Percentiles rank a stretch among this genome's conserved stretches.
phyloP scores from a whole-genome alignment of 2,113 vertebrate genomes.

The Oreotrochilus melanogaster region DNA sequence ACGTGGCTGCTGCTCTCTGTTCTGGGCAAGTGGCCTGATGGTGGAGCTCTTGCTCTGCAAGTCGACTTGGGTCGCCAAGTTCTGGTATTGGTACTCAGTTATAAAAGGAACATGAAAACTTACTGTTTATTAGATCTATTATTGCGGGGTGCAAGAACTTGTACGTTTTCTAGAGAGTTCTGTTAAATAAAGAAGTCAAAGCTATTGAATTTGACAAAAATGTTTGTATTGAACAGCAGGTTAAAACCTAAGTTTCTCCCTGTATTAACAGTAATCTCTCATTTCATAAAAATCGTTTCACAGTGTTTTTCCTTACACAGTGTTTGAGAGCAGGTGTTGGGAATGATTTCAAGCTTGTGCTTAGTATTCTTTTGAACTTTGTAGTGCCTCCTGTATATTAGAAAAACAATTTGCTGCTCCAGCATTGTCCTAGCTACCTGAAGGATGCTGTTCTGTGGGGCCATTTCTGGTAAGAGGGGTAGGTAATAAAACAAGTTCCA shows the following conservation, averaged over 20 bases:
- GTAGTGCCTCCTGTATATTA: background rate
- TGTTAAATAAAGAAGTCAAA: background rate
- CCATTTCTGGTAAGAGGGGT: background rate
- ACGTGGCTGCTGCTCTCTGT: background rate
- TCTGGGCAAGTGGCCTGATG: background rate
- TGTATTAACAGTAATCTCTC: background rate
- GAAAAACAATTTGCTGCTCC: background rate
- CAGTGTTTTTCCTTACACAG: background rate
- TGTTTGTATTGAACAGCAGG: background rate
- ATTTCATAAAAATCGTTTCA: background rate
- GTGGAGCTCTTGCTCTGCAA: background rate
- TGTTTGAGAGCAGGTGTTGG: background rate
- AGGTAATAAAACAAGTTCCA: background rate
- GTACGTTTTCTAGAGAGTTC: background rate
- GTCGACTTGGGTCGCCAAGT: accelerated
- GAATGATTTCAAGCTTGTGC: background rate
- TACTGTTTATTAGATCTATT: background rate
- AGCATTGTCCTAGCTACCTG: background rate
- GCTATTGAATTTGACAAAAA: background rate
- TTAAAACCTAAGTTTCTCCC: background rate
- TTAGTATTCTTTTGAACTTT: background rate
- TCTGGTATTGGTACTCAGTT: accelerated
- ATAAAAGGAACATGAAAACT: background rate
- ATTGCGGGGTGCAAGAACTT: background rate
- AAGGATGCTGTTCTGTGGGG: background rate